These are phyloP conservation scores for Nothocercus nigrocapillus DNA, from an alignment of 2,113 vertebrate genomes.

Conservation along the genomic window DNA sequence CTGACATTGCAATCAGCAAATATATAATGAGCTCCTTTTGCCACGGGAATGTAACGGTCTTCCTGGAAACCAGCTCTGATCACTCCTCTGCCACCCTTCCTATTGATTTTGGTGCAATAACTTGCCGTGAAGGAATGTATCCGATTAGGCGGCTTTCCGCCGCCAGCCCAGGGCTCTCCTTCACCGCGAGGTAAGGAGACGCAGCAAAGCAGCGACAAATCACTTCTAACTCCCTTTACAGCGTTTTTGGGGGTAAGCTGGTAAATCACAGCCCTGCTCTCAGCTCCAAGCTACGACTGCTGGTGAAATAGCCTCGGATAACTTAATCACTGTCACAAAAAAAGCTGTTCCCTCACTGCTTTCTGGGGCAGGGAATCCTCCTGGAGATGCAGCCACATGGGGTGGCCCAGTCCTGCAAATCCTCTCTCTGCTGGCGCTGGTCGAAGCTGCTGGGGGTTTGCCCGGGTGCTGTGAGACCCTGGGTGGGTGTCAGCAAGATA, in stretches of 20 bases:
- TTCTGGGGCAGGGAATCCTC: background rate
- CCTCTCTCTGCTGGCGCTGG: background rate
- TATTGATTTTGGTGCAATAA: fast-evolving
- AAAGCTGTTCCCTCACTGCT: background rate
- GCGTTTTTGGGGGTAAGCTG: background rate
- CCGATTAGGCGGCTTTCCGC: background rate
- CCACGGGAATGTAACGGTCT: background rate
- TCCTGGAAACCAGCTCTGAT: background rate
- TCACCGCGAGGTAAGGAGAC: background rate
- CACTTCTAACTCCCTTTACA: background rate
- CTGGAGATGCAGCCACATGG: background rate
- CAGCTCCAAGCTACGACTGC: background rate
- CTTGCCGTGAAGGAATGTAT: fast-evolving
- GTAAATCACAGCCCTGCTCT: background rate
- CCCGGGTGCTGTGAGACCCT: background rate
- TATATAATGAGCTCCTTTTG: constrained; percentile 13
- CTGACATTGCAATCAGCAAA: constrained; percentile 47
- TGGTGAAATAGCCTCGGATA: background rate
- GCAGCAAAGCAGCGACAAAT: background rate
- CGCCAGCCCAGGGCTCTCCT: background rate
- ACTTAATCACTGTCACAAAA: fast-evolving
- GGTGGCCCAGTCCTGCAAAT: background rate
- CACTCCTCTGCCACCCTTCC: background rate
- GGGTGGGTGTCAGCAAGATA: background rate
- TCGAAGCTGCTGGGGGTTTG: fast-evolving